Conservation (phyloP, 1,140 invertebrate genomes). For the Drosophila sulfurigaster region DNA sequence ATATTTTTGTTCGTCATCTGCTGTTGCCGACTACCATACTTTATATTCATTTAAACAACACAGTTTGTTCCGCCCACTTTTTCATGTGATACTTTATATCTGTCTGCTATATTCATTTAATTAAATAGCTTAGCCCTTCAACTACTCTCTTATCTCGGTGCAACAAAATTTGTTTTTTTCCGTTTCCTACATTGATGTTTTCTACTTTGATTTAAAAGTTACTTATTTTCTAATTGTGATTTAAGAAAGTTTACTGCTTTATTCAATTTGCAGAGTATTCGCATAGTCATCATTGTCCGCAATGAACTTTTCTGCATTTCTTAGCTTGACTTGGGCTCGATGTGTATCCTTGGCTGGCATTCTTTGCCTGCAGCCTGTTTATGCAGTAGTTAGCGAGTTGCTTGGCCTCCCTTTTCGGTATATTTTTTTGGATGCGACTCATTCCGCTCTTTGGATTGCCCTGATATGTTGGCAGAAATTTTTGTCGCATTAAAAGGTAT, state of each 20-base stretch:
- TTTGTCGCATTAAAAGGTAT: constrained; percentile 83
- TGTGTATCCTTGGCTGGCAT: constrained; percentile 59
- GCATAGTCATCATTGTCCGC: neutral
- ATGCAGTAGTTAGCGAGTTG: constrained; percentile 80
- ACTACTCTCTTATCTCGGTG: too few species aligned
- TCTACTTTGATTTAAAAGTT: neutral
- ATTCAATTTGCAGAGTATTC: constrained; percentile 1
- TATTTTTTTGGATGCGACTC: neutral
- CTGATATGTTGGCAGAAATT: constrained; percentile 80
- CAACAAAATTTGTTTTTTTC: too few species aligned
- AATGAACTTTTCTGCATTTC: constrained; percentile 6
- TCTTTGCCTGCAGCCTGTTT: constrained; percentile 83
- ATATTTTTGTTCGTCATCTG: too few species aligned
- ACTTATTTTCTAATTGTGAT: too few species aligned
- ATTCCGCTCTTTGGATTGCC: constrained; percentile 20
- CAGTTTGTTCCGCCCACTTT: too few species aligned
- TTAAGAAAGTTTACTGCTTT: neutral
- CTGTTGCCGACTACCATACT: too few species aligned
- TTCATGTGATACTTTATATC: too few species aligned
- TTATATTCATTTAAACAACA: too few species aligned
- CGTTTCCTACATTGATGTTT: too few species aligned
- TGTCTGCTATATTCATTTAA: too few species aligned
- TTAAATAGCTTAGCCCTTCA: too few species aligned
- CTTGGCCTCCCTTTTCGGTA: constrained; percentile 12
- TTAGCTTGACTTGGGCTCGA: constrained; percentile 4